Conservation (phyloP, 2,888 invertebrate species). For the Pollenia amentaria region DNA sequence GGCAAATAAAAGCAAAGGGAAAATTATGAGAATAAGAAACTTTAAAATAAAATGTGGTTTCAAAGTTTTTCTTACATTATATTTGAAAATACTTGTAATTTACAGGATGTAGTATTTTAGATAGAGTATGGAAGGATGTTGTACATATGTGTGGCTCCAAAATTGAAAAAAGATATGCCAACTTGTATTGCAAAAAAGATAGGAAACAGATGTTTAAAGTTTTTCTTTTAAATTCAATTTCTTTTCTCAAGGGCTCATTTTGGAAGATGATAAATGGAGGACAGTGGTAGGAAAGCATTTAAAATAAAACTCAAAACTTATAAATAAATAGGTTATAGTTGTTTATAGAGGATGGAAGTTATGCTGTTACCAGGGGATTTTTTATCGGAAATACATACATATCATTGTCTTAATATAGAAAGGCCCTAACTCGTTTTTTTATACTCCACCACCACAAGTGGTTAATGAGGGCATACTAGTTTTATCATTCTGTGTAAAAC, state of each 20-base stretch:
- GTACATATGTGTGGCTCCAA: slow-evolving; percentile 16
- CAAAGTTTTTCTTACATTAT: slow-evolving; percentile 24
- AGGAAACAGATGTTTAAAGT: slow-evolving; percentile 34
- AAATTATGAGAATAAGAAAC: neutral
- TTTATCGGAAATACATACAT: no score
- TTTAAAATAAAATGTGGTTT: slow-evolving; percentile 25
- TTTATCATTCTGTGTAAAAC: no score
- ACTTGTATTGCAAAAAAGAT: slow-evolving; percentile 11
- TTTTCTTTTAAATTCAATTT: neutral
- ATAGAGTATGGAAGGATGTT: slow-evolving; percentile 18
- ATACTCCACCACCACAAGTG: no score
- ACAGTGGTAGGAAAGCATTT: neutral
- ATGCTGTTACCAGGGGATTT: no score
- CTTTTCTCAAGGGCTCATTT: slow-evolving; percentile 12
- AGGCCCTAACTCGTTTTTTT: no score
- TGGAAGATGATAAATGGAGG: neutral
- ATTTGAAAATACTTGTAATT: slow-evolving; percentile 33
- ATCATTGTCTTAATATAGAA: no score
- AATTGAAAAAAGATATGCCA: slow-evolving; percentile 7
- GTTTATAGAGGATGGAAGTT: no score
- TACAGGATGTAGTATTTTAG: slow-evolving; percentile 29
- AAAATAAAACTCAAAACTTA: no score
- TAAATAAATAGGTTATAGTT: no score
- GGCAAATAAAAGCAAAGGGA: neutral
- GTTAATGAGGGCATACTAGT: no score